Base-by-base conservation (phyloP, 2,888 invertebrate genomes). In the Pachymerium ferrugineum region DNA sequence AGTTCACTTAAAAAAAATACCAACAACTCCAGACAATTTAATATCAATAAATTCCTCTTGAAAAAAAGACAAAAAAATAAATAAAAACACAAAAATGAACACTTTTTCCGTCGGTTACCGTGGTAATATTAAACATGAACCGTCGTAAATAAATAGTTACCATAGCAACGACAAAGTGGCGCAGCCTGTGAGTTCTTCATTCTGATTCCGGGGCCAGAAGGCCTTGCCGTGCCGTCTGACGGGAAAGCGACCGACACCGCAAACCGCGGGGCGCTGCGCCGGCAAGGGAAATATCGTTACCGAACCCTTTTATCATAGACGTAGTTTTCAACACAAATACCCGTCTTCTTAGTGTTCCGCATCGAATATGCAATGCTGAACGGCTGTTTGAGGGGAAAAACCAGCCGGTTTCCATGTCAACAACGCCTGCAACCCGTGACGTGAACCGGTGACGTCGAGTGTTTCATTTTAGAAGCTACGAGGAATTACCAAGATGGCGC, bases 401-500 rank as follows among this genome's bases (percentile, higher is more conserved):
- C 47, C 22, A 19, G 47, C 22, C 47, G 47, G 68, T 68, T 68
- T 68, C 68, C 68, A 68, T 68, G 68, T 68, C 68, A 68, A 68
- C 68, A 68, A 28, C n/a, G 25, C 30, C 68, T 68, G 68, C 68
- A 68, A 30, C 22, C 68, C 68, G 68, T 68, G 68, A 68, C 68
- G 68, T 30, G 68, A 28, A 28, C 28, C 30, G 30, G 68, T 68
- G 68, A 68, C 68, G 68, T 68, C 28, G 68, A 47, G 47, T 47
- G 47, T 47, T 47, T 47, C 47, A 16, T 47, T 47, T 47, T 19
- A 22, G 22, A 47, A 29, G 68, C 68, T 30, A 68, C 68, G 29
- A 68, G 68, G 68, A 68, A 68, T 68, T 28, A 28, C 30, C 68
- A 68, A 68, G 68, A 68, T 68, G 68, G 68, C 68, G 68, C 47